Percentiles rank a stretch among this genome's conserved stretches.
Conservation (phyloP, 2,113 vertebrate species). For the Anhinga anhinga region DNA sequence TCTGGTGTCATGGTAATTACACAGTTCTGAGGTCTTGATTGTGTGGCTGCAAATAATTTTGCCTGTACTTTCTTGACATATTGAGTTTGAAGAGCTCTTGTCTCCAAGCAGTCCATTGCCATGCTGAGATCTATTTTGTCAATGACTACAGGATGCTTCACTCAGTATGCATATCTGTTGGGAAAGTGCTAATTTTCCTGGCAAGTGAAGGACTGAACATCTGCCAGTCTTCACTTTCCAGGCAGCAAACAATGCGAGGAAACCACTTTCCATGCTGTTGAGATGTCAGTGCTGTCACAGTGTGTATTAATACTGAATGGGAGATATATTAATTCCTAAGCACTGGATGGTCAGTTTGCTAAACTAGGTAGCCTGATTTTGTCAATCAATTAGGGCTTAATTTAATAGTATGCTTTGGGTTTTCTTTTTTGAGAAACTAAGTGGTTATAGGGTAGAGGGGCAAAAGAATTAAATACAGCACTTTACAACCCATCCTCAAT, state of each 20-base stretch:
- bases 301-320: not conserved
- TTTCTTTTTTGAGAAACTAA: not conserved
- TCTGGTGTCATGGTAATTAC: not conserved
- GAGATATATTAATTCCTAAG: not conserved
- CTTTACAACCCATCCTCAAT: not conserved
- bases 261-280: not conserved
- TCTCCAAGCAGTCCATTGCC: not conserved
- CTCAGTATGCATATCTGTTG: not conserved
- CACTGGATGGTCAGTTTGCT: not conserved
- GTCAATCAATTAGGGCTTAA: not conserved
- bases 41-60: not conserved
- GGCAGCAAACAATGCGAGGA: conserved; percentile 5
- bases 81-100: not conserved
- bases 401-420: not conserved
- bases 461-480: not conserved
- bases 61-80: not conserved
- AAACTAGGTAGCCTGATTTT: not conserved
- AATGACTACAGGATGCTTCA: conserved; percentile 1
- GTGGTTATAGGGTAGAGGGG: not conserved
- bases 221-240: conserved; percentile 32
- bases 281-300: not conserved
- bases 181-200: conserved; percentile 54
- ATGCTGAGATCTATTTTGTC: conserved; percentile 31
- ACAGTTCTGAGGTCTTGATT: not conserved
- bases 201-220: conserved; percentile 36